Evolutionary conservation across 2,888 invertebrate genomes (phyloP).

Genomic region (Mantis religiosa): DNA sequence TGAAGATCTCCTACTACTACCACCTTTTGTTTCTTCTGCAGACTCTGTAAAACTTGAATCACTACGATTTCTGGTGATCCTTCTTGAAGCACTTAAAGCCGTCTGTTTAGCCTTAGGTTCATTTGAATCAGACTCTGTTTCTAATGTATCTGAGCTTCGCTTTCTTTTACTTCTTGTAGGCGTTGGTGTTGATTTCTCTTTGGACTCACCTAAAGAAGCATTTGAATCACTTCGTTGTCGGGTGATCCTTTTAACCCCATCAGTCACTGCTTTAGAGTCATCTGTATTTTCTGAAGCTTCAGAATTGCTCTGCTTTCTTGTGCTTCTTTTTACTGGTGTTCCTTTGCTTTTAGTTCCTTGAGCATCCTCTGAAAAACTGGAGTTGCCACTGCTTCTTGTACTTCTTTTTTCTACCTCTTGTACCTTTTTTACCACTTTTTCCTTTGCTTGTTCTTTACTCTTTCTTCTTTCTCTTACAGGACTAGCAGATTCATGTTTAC

Average conservation of each 20-base stretch:
- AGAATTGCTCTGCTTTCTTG: not conserved
- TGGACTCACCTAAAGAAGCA: not conserved
- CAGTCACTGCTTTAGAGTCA: not conserved
- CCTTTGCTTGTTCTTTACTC: not conserved
- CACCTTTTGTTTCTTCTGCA: not conserved
- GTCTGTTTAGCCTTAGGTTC: not conserved
- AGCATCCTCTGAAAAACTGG: not conserved
- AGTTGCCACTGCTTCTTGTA: not conserved
- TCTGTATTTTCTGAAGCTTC: not conserved
- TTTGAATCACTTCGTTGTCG: not conserved
- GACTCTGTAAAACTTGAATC: not conserved
- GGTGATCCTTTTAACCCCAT: not conserved
- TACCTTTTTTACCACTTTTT: not conserved
- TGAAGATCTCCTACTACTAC: not conserved
- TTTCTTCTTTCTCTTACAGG: not conserved
- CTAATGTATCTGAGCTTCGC: not conserved
- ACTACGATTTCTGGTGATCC: not conserved
- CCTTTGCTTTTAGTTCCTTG: not conserved
- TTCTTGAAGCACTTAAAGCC: not conserved
- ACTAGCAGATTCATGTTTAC: not conserved
- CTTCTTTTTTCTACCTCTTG: not conserved
- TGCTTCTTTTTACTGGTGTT: not conserved
- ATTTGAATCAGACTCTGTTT: not conserved
- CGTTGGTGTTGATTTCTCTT: not conserved
- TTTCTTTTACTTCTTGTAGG: not conserved